Evolutionary conservation across 2,888 invertebrate species (phyloP).

Genomic region (Sphinx pinastri): DNA sequence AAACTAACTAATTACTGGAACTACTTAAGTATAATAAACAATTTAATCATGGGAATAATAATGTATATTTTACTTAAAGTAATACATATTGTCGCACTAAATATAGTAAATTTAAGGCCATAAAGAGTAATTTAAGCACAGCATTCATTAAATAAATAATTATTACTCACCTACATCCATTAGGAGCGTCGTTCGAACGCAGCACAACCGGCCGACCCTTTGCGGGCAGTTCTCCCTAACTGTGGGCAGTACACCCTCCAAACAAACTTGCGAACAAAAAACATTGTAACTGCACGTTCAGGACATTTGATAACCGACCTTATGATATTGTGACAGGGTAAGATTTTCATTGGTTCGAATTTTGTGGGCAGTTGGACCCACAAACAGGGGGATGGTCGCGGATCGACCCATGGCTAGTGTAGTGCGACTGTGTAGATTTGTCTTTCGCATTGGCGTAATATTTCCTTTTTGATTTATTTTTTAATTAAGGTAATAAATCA

Average conservation of each 20-base stretch:
- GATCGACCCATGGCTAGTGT: constrained; percentile 76
- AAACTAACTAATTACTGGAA: no score
- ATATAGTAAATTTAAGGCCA: no score
- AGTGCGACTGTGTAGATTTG: constrained; percentile 76
- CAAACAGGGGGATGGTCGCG: constrained; percentile 65
- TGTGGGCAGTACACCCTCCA: constrained; percentile 81
- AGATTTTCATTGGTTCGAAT: constrained; percentile 32
- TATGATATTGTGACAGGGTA: constrained; percentile 34
- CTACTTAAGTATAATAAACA: no score
- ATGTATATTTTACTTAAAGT: no score
- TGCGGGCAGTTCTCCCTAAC: constrained; percentile 80
- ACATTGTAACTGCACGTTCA: constrained; percentile 60
- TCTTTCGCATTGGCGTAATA: constrained; percentile 57
- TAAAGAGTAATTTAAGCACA: no score
- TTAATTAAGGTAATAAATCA: neutral
- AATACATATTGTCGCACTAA: no score
- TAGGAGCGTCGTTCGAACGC: constrained; percentile 53
- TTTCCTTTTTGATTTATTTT: neutral
- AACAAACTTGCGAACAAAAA: constrained; percentile 67
- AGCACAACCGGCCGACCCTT: constrained; percentile 74
- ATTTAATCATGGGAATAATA: no score
- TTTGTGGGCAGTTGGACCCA: constrained; percentile 68
- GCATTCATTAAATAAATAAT: neutral
- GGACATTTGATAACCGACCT: constrained; percentile 46
- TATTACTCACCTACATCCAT: constrained; percentile 27